phyloP scores from a whole-genome alignment of 2,113 vertebrate genomes.

The Eira barbara region DNA sequence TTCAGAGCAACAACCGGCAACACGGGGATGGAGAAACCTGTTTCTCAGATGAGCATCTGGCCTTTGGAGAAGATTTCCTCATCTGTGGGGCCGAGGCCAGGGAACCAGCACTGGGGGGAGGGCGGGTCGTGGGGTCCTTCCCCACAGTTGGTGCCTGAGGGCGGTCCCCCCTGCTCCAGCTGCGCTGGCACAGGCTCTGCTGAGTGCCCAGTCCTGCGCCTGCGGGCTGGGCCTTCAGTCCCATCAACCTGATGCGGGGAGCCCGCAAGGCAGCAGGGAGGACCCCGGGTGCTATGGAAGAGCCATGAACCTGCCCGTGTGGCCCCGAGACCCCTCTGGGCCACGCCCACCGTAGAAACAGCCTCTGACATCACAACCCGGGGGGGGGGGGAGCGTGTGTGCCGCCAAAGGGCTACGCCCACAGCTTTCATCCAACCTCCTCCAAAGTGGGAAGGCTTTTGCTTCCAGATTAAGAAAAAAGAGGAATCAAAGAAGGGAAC shows the following conservation, averaged over 20 bases:
- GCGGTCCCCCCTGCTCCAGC: neutral
- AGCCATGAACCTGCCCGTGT: fast-evolving
- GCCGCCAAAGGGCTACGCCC: fast-evolving
- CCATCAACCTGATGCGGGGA: fast-evolving
- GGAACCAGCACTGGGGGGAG: neutral
- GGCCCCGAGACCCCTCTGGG: fast-evolving
- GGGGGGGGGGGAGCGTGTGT: neutral
- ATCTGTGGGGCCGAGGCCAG: neutral
- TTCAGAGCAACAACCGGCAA: neutral
- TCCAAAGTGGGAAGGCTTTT: neutral
- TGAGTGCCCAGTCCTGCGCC: neutral
- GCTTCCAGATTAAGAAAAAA: neutral
- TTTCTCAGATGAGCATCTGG: neutral
- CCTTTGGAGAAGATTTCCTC: neutral
- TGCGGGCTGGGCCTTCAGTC: neutral
- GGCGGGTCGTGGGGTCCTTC: neutral
- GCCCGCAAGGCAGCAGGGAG: neutral
- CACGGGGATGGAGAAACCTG: neutral
- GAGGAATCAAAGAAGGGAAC: neutral
- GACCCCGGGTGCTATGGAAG: fast-evolving
- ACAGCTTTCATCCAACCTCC: fast-evolving
- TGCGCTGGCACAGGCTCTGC: fast-evolving
- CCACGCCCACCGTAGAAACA: fast-evolving
- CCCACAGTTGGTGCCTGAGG: fast-evolving
- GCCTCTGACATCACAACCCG: neutral